A percentile compares a stretch with the other conserved stretches of the same genome.
Evolutionary conservation across 2,797 vertebrate species (phyloP).

Genomic region (Coracias cyanogaster): DNA sequence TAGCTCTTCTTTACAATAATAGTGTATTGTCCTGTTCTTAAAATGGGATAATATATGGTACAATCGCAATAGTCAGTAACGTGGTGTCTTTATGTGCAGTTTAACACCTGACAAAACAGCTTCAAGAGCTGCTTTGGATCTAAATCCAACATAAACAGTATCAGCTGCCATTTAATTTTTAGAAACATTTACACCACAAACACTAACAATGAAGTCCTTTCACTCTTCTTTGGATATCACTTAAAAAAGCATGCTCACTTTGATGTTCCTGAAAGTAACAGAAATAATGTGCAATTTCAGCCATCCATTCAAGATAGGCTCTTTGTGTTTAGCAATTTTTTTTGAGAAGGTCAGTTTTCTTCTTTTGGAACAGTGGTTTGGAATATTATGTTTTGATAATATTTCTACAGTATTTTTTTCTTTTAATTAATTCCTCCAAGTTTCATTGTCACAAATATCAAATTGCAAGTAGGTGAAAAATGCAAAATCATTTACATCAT

Average conservation of each 20-base stretch:
- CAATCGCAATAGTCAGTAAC: conserved; percentile 12
- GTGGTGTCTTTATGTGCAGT: background rate
- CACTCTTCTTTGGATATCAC: background rate
- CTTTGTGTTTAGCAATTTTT: background rate
- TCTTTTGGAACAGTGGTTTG: background rate
- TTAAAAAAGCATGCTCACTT: background rate
- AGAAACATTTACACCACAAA: conserved; percentile 44
- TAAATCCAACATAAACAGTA: conserved; percentile 53
- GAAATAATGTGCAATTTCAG: background rate
- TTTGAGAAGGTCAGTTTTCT: background rate
- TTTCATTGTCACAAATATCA: background rate
- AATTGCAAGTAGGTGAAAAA: background rate
- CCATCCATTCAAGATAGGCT: background rate
- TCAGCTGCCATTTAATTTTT: conserved; percentile 31
- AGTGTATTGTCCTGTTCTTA: conserved; percentile 1
- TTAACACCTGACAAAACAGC: conserved; percentile 69
- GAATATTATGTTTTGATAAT: background rate
- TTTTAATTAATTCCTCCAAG: background rate
- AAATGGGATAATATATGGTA: background rate
- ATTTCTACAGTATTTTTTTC: background rate
- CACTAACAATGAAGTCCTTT: conserved; percentile 55
- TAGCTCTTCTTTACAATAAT: conserved; percentile 5
- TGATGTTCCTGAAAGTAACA: background rate
- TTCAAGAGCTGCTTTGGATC: conserved; percentile 49
- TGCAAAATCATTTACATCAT: background rate